Base-by-base conservation (phyloP, 2,888 invertebrate genomes). In the Morpho helenor region DNA sequence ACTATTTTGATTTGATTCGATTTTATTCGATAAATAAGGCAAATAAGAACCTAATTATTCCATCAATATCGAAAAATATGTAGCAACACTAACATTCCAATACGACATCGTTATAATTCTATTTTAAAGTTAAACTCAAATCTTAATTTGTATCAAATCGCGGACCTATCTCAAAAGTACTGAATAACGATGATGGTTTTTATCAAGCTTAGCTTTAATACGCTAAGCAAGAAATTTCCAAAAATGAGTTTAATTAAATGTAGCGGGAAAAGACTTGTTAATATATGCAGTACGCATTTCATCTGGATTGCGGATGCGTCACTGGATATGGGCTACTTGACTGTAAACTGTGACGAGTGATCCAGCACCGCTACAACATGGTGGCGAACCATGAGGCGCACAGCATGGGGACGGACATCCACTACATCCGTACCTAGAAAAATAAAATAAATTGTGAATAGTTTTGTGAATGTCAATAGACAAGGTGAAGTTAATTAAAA, bases 281-380 rank as follows among this genome's bases (percentile, higher is more conserved):
- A 10, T 8, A 41, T 53, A 41, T 16, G 47, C 41, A 48, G 48
- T 16, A 23, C 6, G 47, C 48, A 31, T n/a, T n/a, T 23, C 44
- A 40, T 51, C 53, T 51, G 10, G 48, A 5, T 16, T 47, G 22
- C 52, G 47, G 41, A 49, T 62, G 68, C 68, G 68, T 89, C 87
- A 88, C 82, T 86, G 86, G 81, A 88, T 88, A 79, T 88, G 81
- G 73, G 89, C 88, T 89, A 90, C 90, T 90, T 90, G 87, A 90
- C 90, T 90, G 89, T 90, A 90, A 74, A 90, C 87, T 76, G 89
- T 90, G 82, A 90, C 82, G 74, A 87, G 80, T 6, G 90, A 88
- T 64, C 86, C 84, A 49, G 61, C 60, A 40, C 76, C 71, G 54
- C 74, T 72, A 68, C 77, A 75, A 57, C 77, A 71, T 2, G 71